phyloP scores from a whole-genome alignment of 2,113 vertebrate species.

The Ictalurus furcatus region DNA sequence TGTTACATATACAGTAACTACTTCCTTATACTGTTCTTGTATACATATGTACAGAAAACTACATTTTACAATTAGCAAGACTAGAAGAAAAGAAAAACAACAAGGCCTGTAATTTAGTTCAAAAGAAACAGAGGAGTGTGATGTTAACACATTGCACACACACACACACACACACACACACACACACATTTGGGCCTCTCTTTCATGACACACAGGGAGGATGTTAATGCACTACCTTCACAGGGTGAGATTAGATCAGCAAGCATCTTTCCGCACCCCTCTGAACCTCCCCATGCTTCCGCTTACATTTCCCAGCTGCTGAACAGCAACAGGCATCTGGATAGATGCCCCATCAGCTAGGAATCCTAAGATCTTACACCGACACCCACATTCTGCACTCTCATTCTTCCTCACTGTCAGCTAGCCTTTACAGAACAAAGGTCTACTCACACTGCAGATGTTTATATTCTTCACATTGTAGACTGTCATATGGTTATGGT shows the following conservation, averaged over 20 bases:
- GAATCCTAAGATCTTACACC: conserved; percentile 36
- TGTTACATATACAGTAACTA: background rate
- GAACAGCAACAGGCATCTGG: conserved; percentile 38
- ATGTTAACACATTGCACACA: conserved; percentile 5
- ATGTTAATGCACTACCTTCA: conserved; percentile 68
- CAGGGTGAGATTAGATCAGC: conserved; percentile 67
- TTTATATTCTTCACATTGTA: conserved; percentile 1
- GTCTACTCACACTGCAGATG: conserved; percentile 12
- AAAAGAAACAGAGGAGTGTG: conserved; percentile 15
- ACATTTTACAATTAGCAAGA: background rate
- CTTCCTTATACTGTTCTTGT: background rate
- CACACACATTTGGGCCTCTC: conserved; percentile 1
- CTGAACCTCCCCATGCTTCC: conserved; percentile 58
- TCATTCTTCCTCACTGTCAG: background rate
- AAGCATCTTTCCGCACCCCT: conserved; percentile 60
- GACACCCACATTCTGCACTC: background rate
- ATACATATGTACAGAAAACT: background rate
- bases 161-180: conserved; percentile 29
- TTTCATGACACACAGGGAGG: conserved; percentile 62
- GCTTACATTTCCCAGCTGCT: conserved; percentile 37
- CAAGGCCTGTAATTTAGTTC: conserved; percentile 20
- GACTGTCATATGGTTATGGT: background rate
- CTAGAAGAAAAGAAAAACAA: background rate
- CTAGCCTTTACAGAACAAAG: background rate
- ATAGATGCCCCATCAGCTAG: conserved; percentile 42